Percentiles rank a stretch among this genome's conserved stretches.
Conservation (phyloP, 2,888 invertebrate genomes). For the Peribatodes rhomboidaria region DNA sequence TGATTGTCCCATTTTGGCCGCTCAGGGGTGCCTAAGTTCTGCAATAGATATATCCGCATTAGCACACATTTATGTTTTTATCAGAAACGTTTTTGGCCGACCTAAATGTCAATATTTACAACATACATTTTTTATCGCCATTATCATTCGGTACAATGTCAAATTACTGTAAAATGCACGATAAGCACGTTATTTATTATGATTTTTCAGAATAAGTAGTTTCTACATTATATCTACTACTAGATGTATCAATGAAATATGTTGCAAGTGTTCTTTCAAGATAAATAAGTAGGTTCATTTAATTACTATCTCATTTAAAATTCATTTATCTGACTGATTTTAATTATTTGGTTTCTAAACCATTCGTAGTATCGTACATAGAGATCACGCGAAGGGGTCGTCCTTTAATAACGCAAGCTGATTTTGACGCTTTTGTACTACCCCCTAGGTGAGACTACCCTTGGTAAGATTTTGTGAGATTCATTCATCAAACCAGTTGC, state of each 20-base stretch:
- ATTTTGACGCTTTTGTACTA: no score
- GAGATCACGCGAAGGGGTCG: no score
- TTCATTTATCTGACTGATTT: no score
- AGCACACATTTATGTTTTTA: neutral
- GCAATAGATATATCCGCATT: slow-evolving; percentile 27
- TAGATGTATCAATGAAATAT: neutral
- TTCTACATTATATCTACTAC: neutral
- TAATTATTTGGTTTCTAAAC: no score
- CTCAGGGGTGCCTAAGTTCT: slow-evolving; percentile 52
- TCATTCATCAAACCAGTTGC: no score
- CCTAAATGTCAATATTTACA: slow-evolving; percentile 7
- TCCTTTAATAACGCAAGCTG: no score
- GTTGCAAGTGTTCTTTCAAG: no score
- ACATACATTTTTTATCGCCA: neutral
- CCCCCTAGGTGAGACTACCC: no score
- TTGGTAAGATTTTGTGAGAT: no score
- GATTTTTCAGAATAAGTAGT: slow-evolving; percentile 2
- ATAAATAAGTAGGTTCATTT: no score
- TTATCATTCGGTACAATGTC: neutral
- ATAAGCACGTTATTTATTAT: slow-evolving; percentile 6
- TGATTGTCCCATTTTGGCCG: slow-evolving; percentile 88
- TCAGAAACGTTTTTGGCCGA: neutral
- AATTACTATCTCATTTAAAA: no score
- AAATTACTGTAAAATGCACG: slow-evolving; percentile 1
- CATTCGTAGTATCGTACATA: no score